Evolutionary conservation across 1,140 invertebrate species (phyloP).

Genomic region (Hycleus phaleratus): DNA sequence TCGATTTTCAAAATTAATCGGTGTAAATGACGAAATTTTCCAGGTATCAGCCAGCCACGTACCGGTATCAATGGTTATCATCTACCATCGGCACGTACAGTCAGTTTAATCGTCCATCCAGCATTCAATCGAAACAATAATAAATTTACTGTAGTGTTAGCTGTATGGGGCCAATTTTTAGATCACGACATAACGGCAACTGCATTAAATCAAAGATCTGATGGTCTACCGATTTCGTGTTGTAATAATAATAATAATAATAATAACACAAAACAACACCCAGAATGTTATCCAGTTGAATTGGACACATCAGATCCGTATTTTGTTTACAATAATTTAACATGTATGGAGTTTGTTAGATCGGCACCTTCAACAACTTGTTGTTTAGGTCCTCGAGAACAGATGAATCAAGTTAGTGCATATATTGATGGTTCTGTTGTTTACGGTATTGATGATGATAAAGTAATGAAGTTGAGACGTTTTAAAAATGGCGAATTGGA

Average conservation of each 20-base stretch:
- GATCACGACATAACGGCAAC: slow-evolving; percentile 92
- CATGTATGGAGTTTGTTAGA: slow-evolving; percentile 77
- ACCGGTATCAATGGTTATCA: slow-evolving; percentile 44
- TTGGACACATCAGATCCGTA: slow-evolving; percentile 61
- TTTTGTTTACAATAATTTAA: slow-evolving; percentile 54
- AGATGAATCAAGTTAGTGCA: slow-evolving; percentile 82
- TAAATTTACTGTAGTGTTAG: slow-evolving; percentile 70
- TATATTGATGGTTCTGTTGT: slow-evolving; percentile 87
- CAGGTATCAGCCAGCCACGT: slow-evolving; percentile 62
- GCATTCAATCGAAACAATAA: slow-evolving; percentile 62
- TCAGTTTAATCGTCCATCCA: slow-evolving; percentile 65
- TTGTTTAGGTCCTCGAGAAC: slow-evolving; percentile 72
- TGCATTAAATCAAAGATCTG: slow-evolving; percentile 58
- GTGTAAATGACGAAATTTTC: slow-evolving; percentile 5
- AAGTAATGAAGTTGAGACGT: slow-evolving; percentile 48
- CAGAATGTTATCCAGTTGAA: slow-evolving; percentile 73
- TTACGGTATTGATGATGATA: slow-evolving; percentile 59
- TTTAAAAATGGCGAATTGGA: slow-evolving; percentile 52
- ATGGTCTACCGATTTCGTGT: slow-evolving; percentile 59
- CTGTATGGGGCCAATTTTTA: slow-evolving; percentile 91
- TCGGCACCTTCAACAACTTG: slow-evolving; percentile 83
- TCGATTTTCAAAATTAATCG: too few species aligned
- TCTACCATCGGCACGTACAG: slow-evolving; percentile 64
- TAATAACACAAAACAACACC: slow-evolving; percentile 47
- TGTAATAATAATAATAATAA: slow-evolving; percentile 39